phyloP scores from a whole-genome alignment of 23 tunicate genomes.

The Phallusia fumigata region DNA sequence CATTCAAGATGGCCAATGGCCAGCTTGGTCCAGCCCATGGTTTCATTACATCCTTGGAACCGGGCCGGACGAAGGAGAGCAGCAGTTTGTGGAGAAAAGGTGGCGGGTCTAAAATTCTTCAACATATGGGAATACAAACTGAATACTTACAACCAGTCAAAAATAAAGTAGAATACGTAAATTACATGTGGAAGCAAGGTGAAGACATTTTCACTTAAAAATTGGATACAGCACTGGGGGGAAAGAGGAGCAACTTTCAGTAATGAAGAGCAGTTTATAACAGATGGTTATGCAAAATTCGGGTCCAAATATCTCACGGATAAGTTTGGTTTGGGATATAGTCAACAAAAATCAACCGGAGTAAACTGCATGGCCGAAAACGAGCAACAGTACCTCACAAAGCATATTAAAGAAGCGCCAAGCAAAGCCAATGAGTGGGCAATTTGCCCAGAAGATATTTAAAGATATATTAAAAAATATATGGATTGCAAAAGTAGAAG shows the following conservation, averaged over 20 bases:
- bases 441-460: neutral
- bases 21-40: constrained; percentile 15
- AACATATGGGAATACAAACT: neutral
- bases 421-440: constrained; percentile 12
- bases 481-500: too few relatives aligned
- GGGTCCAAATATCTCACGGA: neutral
- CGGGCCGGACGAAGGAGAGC: neutral
- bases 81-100: neutral
- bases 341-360: neutral
- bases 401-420: constrained; percentile 7
- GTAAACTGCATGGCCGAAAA: neutral
- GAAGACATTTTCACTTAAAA: neutral
- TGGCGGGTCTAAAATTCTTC: neutral
- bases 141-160: constrained; percentile 3
- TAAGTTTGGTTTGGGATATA: constrained; percentile 6
- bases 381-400: neutral
- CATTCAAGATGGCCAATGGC: neutral
- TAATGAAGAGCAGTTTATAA: neutral
- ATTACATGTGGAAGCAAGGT: neutral
- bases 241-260: neutral
- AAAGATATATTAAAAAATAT: neutral
- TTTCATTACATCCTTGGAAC: constrained; percentile 5
- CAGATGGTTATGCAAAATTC: neutral
- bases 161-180: constrained; percentile 13
- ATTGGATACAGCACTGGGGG: too few relatives aligned